Evolutionary conservation across 2,797 vertebrate species (phyloP).

Genomic region (Macrochelys suwanniensis): DNA sequence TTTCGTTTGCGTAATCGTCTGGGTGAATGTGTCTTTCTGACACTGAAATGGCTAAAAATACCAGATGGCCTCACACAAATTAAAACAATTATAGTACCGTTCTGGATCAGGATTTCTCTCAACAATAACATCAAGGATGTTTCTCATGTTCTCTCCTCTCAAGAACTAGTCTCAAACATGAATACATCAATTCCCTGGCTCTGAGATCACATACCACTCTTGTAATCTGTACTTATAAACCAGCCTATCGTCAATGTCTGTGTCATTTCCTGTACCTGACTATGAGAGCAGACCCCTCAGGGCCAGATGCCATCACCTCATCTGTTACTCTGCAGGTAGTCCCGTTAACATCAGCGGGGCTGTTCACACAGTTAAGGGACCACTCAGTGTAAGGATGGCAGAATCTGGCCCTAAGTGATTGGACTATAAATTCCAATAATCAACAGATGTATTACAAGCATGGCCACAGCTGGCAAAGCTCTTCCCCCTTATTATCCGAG

Average conservation of each 20-base stretch:
- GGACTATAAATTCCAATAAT: not conserved
- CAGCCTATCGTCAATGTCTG: not conserved
- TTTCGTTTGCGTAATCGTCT: not conserved
- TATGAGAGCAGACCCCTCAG: not conserved
- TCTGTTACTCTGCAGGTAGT: not conserved
- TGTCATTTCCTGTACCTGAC: not conserved
- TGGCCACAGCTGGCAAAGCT: not conserved
- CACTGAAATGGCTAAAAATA: not conserved
- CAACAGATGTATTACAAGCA: not conserved
- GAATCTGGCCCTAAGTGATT: not conserved
- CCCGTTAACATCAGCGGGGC: not conserved
- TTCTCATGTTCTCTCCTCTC: not conserved
- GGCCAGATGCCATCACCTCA: not conserved
- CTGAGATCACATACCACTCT: not conserved
- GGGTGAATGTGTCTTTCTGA: not conserved
- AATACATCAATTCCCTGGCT: not conserved
- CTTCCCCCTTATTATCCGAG: not conserved
- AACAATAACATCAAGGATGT: not conserved
- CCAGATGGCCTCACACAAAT: not conserved
- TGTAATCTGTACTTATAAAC: not conserved
- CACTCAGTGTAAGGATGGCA: not conserved
- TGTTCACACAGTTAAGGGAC: not conserved
- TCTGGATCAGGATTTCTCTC: not conserved
- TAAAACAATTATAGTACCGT: not conserved
- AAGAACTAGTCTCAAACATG: not conserved